Conservation (phyloP, 1,140 invertebrate species). For the Leguminivora glycinivorella region DNA sequence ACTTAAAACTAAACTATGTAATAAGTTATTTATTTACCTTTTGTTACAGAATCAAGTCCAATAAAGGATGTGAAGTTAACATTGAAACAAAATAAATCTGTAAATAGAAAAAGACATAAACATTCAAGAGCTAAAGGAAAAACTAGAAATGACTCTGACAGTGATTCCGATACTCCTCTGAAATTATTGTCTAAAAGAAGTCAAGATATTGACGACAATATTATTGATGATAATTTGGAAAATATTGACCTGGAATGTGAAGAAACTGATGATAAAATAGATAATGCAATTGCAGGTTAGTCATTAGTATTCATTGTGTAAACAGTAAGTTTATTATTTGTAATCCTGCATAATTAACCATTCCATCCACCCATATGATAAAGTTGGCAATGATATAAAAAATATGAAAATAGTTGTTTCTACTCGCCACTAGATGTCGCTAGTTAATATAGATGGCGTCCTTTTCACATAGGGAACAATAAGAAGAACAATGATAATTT, state of each 20-base stretch:
- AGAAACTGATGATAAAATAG: not conserved
- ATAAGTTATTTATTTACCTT: no score
- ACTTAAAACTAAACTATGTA: no score
- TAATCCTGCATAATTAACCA: no score
- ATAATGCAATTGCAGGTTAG: constrained; percentile 1
- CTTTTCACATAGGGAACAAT: no score
- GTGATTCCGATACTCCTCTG: constrained; percentile 40
- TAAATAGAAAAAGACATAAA: constrained; percentile 32
- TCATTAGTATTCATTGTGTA: not conserved
- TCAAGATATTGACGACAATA: not conserved
- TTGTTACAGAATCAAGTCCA: no score
- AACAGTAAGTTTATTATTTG: no score
- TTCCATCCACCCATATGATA: no score
- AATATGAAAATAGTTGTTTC: no score
- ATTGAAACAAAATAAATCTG: constrained; percentile 5
- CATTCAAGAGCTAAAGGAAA: constrained; percentile 19
- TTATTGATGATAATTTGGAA: not conserved
- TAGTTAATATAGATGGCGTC: no score
- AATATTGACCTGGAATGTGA: not conserved
- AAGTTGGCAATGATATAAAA: no score
- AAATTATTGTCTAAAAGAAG: constrained; percentile 33
- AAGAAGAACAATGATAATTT: no score
- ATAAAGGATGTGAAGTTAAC: not conserved
- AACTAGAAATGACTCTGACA: constrained; percentile 17
- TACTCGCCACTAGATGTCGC: no score